A percentile compares a stretch with the other conserved stretches of the same genome.
Evolutionary conservation across 2,113 vertebrate genomes (phyloP).

Genomic region (Meles meles): DNA sequence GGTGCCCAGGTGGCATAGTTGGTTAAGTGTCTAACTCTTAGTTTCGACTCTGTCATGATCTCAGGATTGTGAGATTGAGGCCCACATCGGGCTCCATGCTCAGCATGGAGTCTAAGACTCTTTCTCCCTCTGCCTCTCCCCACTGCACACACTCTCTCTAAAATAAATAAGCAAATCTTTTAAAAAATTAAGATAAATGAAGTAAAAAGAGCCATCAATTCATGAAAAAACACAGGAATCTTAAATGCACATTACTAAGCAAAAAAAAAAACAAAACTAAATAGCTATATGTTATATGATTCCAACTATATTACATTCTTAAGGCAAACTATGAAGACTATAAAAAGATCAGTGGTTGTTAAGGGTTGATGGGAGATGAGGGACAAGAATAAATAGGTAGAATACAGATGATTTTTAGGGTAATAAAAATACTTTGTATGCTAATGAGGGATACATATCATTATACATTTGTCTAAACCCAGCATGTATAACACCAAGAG

Average conservation of each 20-base stretch:
- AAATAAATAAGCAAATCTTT: not conserved
- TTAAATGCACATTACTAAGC: not conserved
- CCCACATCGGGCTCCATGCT: not conserved
- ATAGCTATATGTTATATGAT: not conserved
- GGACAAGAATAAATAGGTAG: not conserved
- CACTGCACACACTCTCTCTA: not conserved
- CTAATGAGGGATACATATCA: not conserved
- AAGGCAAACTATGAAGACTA: not conserved
- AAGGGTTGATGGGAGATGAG: no score
- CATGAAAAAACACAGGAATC: not conserved
- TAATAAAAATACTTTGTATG: not conserved
- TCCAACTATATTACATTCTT: not conserved
- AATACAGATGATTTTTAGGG: not conserved
- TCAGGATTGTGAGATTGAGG: not conserved
- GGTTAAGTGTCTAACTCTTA: not conserved
- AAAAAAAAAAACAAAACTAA: not conserved
- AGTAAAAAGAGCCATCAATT: not conserved
- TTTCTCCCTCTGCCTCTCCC: not conserved
- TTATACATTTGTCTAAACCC: not conserved
- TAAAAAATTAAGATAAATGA: not conserved
- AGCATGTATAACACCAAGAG: not conserved
- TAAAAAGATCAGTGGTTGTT: not conserved
- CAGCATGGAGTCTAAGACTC: not conserved
- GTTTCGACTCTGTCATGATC: not conserved
- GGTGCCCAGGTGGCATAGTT: not conserved